These are phyloP conservation scores for Brenthis daphne DNA, from an alignment of 2,888 invertebrate genomes.

Conservation along the genomic window DNA sequence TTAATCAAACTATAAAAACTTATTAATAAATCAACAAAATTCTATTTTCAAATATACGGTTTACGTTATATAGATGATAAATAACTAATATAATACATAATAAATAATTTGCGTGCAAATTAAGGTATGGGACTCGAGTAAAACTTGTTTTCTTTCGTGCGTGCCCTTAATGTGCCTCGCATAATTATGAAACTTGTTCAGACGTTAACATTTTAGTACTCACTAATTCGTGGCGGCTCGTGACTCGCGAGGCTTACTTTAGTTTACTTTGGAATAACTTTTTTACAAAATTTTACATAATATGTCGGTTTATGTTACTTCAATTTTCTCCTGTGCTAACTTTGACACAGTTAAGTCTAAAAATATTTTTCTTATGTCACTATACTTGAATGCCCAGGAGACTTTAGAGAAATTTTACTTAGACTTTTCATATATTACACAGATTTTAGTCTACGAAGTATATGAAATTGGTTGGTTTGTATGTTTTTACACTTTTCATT, in stretches of 20 bases:
- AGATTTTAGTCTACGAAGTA: too few relatives aligned
- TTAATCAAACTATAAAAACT: too few relatives aligned
- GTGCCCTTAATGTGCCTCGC: constrained; percentile 62
- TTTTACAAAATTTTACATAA: constrained; percentile 39
- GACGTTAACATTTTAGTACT: constrained; percentile 64
- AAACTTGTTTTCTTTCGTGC: constrained; percentile 48
- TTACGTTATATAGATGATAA: too few relatives aligned
- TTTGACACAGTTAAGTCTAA: constrained; percentile 32
- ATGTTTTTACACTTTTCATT: background rate
- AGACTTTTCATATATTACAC: too few relatives aligned
- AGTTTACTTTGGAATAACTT: constrained; percentile 36
- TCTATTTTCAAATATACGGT: too few relatives aligned
- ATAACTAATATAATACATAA: too few relatives aligned
- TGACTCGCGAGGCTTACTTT: constrained; percentile 34
- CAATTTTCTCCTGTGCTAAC: constrained; percentile 38
- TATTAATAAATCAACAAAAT: too few relatives aligned
- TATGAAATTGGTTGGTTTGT: too few relatives aligned
- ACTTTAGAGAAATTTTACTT: too few relatives aligned
- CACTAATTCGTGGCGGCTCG: constrained; percentile 57
- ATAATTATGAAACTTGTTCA: constrained; percentile 66
- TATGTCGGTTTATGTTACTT: constrained; percentile 38
- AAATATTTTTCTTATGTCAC: constrained; percentile 12
- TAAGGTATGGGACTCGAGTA: background rate
- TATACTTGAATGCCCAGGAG: background rate
- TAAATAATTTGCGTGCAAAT: background rate